Percentiles rank a stretch among this genome's conserved stretches.
Evolutionary conservation across 2,797 vertebrate genomes (phyloP).

Genomic region (Sebastes variabilis): DNA sequence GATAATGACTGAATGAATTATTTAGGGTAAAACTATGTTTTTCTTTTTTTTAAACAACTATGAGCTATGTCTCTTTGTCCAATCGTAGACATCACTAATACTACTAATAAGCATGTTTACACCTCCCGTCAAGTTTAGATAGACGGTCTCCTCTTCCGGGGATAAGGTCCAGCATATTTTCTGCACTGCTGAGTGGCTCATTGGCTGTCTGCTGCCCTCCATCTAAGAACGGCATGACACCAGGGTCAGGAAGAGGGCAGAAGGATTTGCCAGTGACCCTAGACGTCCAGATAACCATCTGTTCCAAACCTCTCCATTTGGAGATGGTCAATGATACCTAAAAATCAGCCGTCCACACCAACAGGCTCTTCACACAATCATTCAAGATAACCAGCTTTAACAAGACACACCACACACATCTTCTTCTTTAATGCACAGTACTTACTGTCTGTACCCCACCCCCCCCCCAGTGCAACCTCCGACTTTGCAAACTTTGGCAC

Average conservation of each 20-base stretch:
- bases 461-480: background rate
- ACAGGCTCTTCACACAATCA: background rate
- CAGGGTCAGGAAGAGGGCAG: constrained; percentile 56
- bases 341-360: background rate
- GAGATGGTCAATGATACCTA: background rate
- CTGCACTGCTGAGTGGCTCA: constrained; percentile 41
- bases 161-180: constrained; percentile 59
- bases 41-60: background rate
- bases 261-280: constrained; percentile 41
- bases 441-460: background rate
- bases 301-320: constrained; percentile 32
- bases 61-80: background rate
- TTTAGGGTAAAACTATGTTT: background rate
- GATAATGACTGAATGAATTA: background rate
- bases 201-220: constrained; percentile 52
- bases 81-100: background rate
- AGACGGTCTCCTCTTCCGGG: constrained; percentile 29
- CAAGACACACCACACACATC: background rate
- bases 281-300: constrained; percentile 58
- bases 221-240: constrained; percentile 50
- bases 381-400: background rate
- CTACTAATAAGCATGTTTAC: background rate
- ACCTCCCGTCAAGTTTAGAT: background rate
- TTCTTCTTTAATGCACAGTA: background rate
- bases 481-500: constrained; percentile 10